Conservation (phyloP, 2,113 vertebrate species). For the Halichoerus grypus region DNA sequence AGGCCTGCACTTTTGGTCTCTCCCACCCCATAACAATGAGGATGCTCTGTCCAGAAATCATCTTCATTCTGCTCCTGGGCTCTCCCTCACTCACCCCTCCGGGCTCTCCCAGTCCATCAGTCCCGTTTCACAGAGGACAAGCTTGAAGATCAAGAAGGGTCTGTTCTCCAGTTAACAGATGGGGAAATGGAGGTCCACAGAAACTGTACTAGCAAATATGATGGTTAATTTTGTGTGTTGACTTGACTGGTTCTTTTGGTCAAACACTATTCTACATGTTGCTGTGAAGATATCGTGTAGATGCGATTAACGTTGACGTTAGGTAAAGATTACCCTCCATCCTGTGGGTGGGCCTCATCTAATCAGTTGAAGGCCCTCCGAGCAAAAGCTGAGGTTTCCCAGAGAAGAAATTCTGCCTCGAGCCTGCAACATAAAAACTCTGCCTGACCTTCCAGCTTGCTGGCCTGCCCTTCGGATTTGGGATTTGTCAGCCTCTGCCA, state of each 20-base stretch:
- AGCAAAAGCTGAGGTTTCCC: background rate
- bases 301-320: background rate
- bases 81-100: fast-evolving
- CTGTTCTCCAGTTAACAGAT: background rate
- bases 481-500: background rate
- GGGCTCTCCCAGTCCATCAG: background rate
- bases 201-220: background rate
- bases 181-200: background rate
- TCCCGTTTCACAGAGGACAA: background rate
- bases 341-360: background rate
- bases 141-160: background rate
- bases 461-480: background rate
- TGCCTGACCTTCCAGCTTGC: background rate
- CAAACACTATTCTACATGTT: fast-evolving
- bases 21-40: fast-evolving
- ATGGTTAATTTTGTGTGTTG: background rate
- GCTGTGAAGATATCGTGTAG: background rate
- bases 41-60: background rate
- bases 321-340: background rate
- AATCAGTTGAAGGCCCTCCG: background rate
- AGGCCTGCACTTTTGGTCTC: background rate
- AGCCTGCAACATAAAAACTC: background rate
- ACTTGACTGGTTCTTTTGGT: too few species aligned
- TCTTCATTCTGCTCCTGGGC: background rate
- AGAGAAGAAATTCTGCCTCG: background rate